phyloP scores from a whole-genome alignment of 1,140 invertebrate genomes.

The Neodiprion fabricii region DNA sequence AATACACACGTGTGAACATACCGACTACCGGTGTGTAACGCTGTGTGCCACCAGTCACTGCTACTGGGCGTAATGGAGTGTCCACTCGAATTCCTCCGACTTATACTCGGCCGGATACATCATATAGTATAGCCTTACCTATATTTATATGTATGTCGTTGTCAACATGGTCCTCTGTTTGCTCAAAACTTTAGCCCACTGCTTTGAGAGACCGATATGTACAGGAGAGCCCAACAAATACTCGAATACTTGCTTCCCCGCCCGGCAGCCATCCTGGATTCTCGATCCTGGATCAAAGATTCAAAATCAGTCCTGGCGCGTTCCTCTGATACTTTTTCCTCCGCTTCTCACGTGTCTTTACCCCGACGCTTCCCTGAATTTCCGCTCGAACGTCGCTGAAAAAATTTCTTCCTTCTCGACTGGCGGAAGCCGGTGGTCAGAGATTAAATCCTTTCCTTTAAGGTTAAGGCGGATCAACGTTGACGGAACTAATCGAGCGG shows the following conservation, averaged over 20 bases:
- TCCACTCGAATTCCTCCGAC: slow-evolving; percentile 23
- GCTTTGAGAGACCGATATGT: slow-evolving; percentile 41
- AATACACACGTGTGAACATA: neutral
- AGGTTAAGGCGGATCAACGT: slow-evolving; percentile 45
- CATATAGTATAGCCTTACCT: neutral
- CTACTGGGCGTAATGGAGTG: slow-evolving; percentile 41
- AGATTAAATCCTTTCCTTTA: slow-evolving; percentile 36
- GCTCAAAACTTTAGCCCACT: slow-evolving; percentile 45
- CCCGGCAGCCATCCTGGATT: neutral
- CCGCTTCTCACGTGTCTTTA: neutral
- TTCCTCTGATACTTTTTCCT: slow-evolving; percentile 5
- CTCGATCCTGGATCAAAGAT: neutral
- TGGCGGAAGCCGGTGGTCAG: slow-evolving; percentile 15
- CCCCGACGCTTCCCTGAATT: neutral
- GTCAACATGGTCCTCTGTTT: slow-evolving; percentile 38
- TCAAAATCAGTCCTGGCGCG: neutral
- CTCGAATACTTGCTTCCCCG: slow-evolving; percentile 40
- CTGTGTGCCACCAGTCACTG: slow-evolving; percentile 15
- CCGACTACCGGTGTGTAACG: neutral
- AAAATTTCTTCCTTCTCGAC: too few species aligned
- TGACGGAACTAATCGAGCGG: slow-evolving; percentile 42
- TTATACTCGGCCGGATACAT: neutral
- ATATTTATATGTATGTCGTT: slow-evolving; percentile 3
- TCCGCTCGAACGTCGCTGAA: neutral
- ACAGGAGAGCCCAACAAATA: slow-evolving; percentile 44